Percentiles rank a stretch among this genome's conserved stretches.
Conservation (phyloP, 2,797 vertebrate species). For the Allenopithecus nigroviridis region DNA sequence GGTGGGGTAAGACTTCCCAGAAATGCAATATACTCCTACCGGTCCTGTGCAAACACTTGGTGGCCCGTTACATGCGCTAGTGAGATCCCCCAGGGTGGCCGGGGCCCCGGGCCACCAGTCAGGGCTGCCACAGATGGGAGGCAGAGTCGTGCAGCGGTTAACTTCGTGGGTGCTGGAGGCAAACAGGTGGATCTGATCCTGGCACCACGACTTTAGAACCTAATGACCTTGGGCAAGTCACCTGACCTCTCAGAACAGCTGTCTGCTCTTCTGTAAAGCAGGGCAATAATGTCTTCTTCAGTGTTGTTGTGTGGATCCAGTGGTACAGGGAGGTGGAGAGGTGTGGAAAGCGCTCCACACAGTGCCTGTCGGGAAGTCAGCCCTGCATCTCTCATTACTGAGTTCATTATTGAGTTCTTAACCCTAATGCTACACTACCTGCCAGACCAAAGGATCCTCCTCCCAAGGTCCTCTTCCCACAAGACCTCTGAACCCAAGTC, state of each 20-base stretch:
- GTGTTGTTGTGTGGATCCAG: neutral
- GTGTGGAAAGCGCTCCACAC: fast-evolving
- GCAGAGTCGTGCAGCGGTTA: neutral
- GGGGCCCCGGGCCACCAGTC: neutral
- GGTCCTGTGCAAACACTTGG: neutral
- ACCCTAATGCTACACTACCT: neutral
- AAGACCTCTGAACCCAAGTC: neutral
- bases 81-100: neutral
- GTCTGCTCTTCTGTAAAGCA: neutral
- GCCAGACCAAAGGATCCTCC: neutral
- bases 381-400: fast-evolving
- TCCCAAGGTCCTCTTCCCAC: neutral
- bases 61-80: neutral
- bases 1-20: neutral
- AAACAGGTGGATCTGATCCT: neutral
- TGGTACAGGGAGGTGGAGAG: no score
- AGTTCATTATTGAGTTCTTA: neutral
- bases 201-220: neutral
- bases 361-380: neutral
- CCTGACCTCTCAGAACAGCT: neutral
- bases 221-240: neutral
- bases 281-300: neutral
- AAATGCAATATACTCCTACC: neutral
- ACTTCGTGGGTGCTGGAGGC: neutral
- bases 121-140: neutral